phyloP scores from a whole-genome alignment of 2,888 invertebrate genomes.

The Tipula helvola region DNA sequence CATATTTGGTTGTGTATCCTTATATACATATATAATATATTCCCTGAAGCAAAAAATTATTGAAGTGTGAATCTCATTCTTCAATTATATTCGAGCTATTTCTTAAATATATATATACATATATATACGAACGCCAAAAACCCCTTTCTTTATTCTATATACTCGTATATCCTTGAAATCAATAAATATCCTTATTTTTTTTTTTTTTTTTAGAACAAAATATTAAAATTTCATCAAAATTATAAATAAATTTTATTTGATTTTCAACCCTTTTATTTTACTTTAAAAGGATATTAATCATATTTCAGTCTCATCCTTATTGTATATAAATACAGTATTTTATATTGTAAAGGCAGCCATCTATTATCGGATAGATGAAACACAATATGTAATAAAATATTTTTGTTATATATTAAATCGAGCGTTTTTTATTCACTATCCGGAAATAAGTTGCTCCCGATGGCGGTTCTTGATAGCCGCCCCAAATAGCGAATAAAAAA shows the following conservation, averaged over 20 bases:
- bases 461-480: too few species aligned
- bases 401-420: not conserved
- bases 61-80: not conserved
- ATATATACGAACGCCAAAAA: not conserved
- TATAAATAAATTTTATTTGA: not conserved
- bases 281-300: not conserved
- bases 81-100: not conserved
- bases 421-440: too few species aligned
- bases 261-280: not conserved
- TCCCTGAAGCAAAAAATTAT: not conserved
- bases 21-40: not conserved
- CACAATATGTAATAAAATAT: not conserved
- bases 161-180: not conserved
- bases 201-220: not conserved
- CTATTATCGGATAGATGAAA: not conserved
- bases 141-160: not conserved
- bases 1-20: not conserved
- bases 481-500: too few species aligned
- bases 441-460: too few species aligned
- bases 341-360: not conserved
- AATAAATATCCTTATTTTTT: not conserved
- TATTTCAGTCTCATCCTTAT: not conserved
- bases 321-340: not conserved
- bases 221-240: constrained; percentile 4
- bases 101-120: not conserved